Base-by-base conservation (phyloP, 2,113 vertebrate species). In the Oreamnos americanus region DNA sequence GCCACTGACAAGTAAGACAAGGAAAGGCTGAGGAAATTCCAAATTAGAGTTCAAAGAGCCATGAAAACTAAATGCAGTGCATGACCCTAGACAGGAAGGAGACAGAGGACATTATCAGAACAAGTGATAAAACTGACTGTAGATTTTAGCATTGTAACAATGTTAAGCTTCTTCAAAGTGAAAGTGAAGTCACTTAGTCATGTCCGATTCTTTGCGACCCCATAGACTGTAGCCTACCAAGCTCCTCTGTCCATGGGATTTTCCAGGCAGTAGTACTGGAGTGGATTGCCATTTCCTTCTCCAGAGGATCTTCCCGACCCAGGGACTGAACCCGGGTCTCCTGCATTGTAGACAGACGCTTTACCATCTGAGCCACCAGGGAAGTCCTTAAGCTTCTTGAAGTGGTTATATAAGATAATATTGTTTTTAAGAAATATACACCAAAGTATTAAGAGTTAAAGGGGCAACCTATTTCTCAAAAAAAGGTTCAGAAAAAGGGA, bases 101-200 rank as follows among this genome's bases (percentile, higher is more conserved):
- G 25, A 53, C 17, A 84, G 45, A 90, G 5, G 47, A 81, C 39
- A 76, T 74, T 71, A 93, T 11, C 28, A 62, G 33, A 43, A 86
- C 19, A 94, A 94, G 43, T 21, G 19, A 82, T 47, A 91, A 87
- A 95, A 97, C 71, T 76, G 14, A 94, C 28, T 67, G 7, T 10
- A 93, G 55, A 94, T 88, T 53, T 95, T n/a, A 87, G 30, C 51
- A 96, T 28, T 94, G 95, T 60, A 93, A 55, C 39, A 71, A 51
- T 78, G 16, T 74, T 90, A 92, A 57, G 53, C 83, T 91, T 95
- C 82, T 62, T 83, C 4, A 92, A 83, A 60, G 57, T 58, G 4
- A 58, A 58, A 62, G 28, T 62, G 28, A 62, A 62, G 60, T 62
- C 2, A 13, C 60, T 62, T 13, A 62, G 28, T 62, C 1, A 6